Base-by-base conservation (phyloP, 2,797 vertebrate species). In the Myiotriccus ornatus region DNA sequence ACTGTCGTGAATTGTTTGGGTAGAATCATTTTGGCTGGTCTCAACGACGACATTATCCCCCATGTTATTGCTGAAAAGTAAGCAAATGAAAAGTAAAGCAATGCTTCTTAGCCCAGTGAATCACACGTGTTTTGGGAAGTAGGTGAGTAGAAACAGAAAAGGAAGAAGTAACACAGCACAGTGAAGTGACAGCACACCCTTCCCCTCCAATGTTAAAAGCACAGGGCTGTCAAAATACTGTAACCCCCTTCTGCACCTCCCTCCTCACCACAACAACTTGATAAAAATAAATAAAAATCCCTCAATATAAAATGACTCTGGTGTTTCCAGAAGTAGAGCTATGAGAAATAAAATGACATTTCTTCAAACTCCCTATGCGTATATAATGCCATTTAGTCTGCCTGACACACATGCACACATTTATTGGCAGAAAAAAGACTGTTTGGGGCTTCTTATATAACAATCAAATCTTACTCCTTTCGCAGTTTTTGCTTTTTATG, bases 1-100 rank as follows among this genome's bases (percentile, higher is more conserved):
- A 52, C 98, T 98, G 96, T 98, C 98, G 53, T 97, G 98, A 94
- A 99, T 98, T 47, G 99, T 98, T 19, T 98, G 98, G 63, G 98
- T 99, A 39, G 98, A 97, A 74, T 97, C 97, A 92, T 98, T 98
- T 37, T 76, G 96, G 59, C 91, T 98, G 95, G 97, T 52, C 71
- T 98, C 98, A 55, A 98, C 96, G 77, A 98, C 96, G 80, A 97
- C 98, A 5, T 86, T 97, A 92, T 98, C 97, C 9, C 97, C 97
- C 21, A 97, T 97, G 13, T 98, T 98, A 95, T 98, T 99, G 98
- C 98, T 99, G 94, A 97, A 97, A 68, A 73, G n/a, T 7, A 88
- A 97, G 56, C 90, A 94, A 94, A 79, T 13, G 14, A 64, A 70
- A 57, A 57, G 21, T 35, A 59, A 80, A 86, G 50, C 57, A 89